A percentile compares a stretch with the other conserved stretches of the same genome.
These are phyloP conservation scores for Eupithecia dodoneata DNA, from an alignment of 2,888 invertebrate species.

Conservation along the genomic window DNA sequence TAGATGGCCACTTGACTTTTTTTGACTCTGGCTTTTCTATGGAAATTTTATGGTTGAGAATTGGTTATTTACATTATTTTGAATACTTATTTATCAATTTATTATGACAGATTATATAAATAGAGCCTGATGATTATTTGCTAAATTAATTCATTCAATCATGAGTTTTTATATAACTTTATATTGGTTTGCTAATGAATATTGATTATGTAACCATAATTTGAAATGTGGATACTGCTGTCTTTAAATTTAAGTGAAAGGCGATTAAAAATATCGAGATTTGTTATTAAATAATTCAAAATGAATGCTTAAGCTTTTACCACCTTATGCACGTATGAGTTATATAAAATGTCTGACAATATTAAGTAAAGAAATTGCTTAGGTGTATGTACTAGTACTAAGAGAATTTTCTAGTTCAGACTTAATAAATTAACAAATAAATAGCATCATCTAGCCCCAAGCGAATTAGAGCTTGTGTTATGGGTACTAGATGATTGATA, in stretches of 20 bases:
- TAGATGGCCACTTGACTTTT: conserved; percentile 11
- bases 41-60: background rate
- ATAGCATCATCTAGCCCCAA: too few species aligned
- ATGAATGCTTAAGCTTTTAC: background rate
- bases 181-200: background rate
- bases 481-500: too few species aligned
- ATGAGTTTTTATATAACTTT: background rate
- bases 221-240: background rate
- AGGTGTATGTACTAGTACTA: background rate
- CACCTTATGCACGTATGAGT: background rate
- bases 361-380: background rate
- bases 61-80: conserved; percentile 8
- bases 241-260: background rate
- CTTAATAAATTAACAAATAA: too few species aligned
- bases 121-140: background rate
- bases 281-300: background rate
- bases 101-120: background rate
- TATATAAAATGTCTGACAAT: background rate
- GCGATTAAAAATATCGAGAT: background rate
- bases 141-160: background rate
- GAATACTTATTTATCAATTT: background rate
- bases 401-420: too few species aligned
- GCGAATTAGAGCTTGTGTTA: too few species aligned
- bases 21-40: conserved; percentile 1
- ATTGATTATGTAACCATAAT: background rate